These are phyloP conservation scores for Nemapogon koenigi DNA, from an alignment of 2,888 invertebrate genomes.

Conservation along the genomic window DNA sequence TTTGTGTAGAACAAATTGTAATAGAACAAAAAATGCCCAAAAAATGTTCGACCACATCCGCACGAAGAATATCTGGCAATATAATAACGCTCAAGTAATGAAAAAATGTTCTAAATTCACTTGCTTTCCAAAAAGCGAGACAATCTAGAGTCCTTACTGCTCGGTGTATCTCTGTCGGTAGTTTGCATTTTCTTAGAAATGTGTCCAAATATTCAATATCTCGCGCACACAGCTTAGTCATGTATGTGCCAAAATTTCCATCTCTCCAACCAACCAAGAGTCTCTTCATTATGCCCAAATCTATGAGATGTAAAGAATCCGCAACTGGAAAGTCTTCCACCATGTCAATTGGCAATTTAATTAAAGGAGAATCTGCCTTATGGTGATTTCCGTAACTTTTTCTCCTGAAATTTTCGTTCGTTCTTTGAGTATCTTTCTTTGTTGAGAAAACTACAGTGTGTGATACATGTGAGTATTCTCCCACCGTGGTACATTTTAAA, in stretches of 20 bases:
- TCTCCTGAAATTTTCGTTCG: constrained; percentile 12
- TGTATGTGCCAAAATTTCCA: constrained; percentile 11
- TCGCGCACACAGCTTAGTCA: constrained; percentile 12
- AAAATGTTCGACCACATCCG: constrained; percentile 17
- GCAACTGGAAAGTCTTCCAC: constrained; percentile 17
- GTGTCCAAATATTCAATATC: constrained; percentile 14
- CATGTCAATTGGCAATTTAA: constrained; percentile 17
- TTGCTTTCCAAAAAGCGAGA: constrained; percentile 19
- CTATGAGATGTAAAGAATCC: constrained; percentile 19
- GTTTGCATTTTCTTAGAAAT: constrained; percentile 14
- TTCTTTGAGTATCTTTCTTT: constrained; percentile 3
- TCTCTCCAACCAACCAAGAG: constrained; percentile 12
- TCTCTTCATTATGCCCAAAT: constrained; percentile 19
- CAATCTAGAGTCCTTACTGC: constrained; percentile 15
- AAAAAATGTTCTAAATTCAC: constrained; percentile 18
- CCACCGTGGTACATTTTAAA: constrained; percentile 18
- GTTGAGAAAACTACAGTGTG: constrained; percentile 12
- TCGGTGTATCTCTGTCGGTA: constrained; percentile 19
- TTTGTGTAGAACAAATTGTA: constrained; percentile 18
- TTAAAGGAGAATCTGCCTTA: too few species aligned
- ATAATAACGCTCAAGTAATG: constrained; percentile 17
- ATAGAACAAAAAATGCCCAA: constrained; percentile 17
- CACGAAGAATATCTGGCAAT: constrained; percentile 12
- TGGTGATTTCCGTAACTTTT: constrained; percentile 18
- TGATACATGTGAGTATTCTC: constrained; percentile 19